These are phyloP conservation scores for Acomys russatus DNA, from an alignment of 2,797 vertebrate genomes.

Conservation along the genomic window DNA sequence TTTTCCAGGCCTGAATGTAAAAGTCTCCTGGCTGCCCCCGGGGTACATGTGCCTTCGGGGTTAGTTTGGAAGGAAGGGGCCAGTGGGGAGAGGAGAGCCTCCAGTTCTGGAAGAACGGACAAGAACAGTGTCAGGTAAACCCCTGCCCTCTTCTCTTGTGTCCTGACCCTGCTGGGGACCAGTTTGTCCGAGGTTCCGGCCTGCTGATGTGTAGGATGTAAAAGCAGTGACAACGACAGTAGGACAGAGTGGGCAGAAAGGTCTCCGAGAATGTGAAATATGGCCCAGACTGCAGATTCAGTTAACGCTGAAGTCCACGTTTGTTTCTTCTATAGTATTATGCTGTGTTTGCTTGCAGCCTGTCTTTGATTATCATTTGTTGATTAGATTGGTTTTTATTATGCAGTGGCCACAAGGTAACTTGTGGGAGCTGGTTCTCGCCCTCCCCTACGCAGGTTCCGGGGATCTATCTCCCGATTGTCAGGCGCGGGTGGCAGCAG, in stretches of 20 bases:
- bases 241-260: background rate
- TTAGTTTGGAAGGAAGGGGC: background rate
- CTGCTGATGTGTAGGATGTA: conserved; percentile 55
- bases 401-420: background rate
- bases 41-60: background rate
- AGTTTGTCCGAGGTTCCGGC: background rate
- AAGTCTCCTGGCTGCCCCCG: background rate
- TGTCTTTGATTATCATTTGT: background rate
- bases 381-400: background rate
- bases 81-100: background rate
- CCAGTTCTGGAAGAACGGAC: background rate
- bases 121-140: background rate
- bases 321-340: background rate
- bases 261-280: background rate
- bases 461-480: background rate
- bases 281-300: background rate
- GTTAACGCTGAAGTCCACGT: background rate
- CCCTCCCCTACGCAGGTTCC: background rate
- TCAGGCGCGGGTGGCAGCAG: too few relatives aligned
- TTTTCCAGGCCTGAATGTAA: background rate
- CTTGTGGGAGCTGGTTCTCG: background rate
- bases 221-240: conserved; percentile 16
- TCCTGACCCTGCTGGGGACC: background rate
- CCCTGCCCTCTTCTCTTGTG: background rate
- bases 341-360: background rate